These are phyloP conservation scores for Dromococcyx pavoninus DNA, from an alignment of 2,797 vertebrate genomes.

Conservation along the genomic window DNA sequence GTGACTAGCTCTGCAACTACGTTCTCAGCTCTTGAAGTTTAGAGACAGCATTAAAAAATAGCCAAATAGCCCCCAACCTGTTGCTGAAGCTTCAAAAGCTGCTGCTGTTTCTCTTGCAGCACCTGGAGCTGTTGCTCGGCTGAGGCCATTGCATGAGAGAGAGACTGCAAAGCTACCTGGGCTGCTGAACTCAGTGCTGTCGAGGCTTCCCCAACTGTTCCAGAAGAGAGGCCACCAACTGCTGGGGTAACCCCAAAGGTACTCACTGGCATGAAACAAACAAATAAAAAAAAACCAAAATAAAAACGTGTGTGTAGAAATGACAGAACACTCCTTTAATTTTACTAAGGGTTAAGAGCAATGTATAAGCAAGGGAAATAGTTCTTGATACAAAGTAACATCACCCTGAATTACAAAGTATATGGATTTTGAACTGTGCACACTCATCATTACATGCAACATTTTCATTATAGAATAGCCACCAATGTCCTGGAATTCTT, in stretches of 20 bases:
- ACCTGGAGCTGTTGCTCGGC: slow-evolving; percentile 99
- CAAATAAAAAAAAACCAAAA: slow-evolving; percentile 55
- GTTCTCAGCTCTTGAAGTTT: slow-evolving; percentile 79
- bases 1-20: slow-evolving; percentile 52
- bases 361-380: background rate
- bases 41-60: slow-evolving; percentile 80
- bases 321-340: background rate
- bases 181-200: slow-evolving; percentile 97
- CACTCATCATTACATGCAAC: background rate
- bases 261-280: slow-evolving; percentile 88
- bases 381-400: background rate
- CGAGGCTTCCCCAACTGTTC: slow-evolving; percentile 93
- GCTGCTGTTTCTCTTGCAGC: slow-evolving; percentile 99
- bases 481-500: background rate
- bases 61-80: slow-evolving; percentile 89
- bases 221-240: slow-evolving; percentile 93
- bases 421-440: background rate
- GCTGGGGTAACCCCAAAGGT: slow-evolving; percentile 96
- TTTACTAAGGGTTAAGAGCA: background rate
- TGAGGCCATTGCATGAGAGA: slow-evolving; percentile 99
- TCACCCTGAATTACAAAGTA: background rate
- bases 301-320: slow-evolving; percentile 58
- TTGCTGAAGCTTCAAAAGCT: slow-evolving; percentile 98
- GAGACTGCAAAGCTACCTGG: slow-evolving; percentile 99
- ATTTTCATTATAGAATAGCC: background rate